These are phyloP conservation scores for Panonychus citri DNA, from an alignment of 1,140 invertebrate species.

Conservation along the genomic window DNA sequence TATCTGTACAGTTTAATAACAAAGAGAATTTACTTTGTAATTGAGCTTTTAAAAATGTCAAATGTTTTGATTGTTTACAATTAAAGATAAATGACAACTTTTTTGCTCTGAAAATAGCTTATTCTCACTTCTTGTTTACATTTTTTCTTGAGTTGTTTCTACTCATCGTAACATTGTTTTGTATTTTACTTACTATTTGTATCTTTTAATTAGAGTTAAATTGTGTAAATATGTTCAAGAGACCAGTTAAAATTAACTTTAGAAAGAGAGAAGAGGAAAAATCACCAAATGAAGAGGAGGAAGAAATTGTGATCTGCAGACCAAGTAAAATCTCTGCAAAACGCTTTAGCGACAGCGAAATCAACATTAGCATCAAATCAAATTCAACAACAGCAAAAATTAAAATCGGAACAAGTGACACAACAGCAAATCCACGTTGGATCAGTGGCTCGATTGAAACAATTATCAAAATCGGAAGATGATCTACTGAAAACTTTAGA, in stretches of 20 bases:
- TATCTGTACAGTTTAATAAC: too few relatives aligned
- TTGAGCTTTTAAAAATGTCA: too few relatives aligned
- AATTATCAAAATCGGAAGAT: conserved; percentile 15
- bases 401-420: not conserved
- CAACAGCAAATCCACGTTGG: conserved; percentile 5
- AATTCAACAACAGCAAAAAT: not conserved
- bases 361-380: not conserved
- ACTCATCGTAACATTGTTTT: too few relatives aligned
- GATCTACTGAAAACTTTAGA: conserved; percentile 16
- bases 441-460: conserved; percentile 13
- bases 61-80: too few relatives aligned
- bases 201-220: not conserved
- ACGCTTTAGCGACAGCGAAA: not conserved
- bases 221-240: conserved; percentile 11
- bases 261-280: conserved; percentile 29
- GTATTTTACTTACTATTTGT: not conserved
- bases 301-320: conserved; percentile 23
- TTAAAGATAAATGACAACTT: too few relatives aligned
- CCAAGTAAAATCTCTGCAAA: conserved; percentile 14
- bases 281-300: conserved; percentile 37
- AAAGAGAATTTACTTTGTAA: too few relatives aligned
- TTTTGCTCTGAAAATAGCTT: too few relatives aligned
- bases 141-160: too few relatives aligned
- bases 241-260: conserved; percentile 14
- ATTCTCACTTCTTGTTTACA: too few relatives aligned